Percentiles rank a stretch among this genome's conserved stretches.
phyloP scores from a whole-genome alignment of 2,888 invertebrate species.

The Argyresthia albistria region DNA sequence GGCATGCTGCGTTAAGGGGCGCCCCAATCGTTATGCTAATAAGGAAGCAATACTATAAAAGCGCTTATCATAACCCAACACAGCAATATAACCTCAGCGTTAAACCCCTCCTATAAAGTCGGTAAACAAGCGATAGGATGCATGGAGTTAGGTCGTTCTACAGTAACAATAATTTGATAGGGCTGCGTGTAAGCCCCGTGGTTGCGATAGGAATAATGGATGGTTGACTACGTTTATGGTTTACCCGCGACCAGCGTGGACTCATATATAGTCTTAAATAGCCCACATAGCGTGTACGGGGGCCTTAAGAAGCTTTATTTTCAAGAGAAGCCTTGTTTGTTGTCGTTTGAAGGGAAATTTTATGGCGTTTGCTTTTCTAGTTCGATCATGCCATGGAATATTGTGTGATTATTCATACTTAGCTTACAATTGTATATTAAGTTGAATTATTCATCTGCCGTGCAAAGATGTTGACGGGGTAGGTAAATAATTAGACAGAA shows the following conservation, averaged over 20 bases:
- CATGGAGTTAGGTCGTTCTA: slow-evolving; percentile 17
- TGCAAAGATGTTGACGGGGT: no score
- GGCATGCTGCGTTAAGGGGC: slow-evolving; percentile 70
- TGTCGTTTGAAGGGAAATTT: not conserved
- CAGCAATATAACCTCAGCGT: no score
- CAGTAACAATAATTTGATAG: slow-evolving; percentile 16
- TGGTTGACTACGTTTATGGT: slow-evolving; percentile 67
- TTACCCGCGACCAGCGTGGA: not conserved
- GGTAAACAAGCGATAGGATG: no score
- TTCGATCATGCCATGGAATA: no score
- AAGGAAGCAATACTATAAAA: slow-evolving; percentile 22
- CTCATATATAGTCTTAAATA: slow-evolving; percentile 45
- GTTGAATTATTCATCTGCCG: no score
- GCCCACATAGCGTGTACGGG: slow-evolving; percentile 50
- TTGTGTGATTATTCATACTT: no score
- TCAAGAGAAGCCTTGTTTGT: slow-evolving; percentile 27
- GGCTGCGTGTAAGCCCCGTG: slow-evolving; percentile 57
- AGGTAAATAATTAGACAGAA: no score
- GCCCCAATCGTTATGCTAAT: slow-evolving; percentile 67
- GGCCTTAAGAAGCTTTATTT: slow-evolving; percentile 52
- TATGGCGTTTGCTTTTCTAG: not conserved
- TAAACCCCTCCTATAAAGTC: no score
- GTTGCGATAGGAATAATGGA: slow-evolving; percentile 65
- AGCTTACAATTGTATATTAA: no score
- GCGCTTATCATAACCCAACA: slow-evolving; percentile 11